phyloP scores from a whole-genome alignment of 2,113 vertebrate species.

The Crotalus tigris region DNA sequence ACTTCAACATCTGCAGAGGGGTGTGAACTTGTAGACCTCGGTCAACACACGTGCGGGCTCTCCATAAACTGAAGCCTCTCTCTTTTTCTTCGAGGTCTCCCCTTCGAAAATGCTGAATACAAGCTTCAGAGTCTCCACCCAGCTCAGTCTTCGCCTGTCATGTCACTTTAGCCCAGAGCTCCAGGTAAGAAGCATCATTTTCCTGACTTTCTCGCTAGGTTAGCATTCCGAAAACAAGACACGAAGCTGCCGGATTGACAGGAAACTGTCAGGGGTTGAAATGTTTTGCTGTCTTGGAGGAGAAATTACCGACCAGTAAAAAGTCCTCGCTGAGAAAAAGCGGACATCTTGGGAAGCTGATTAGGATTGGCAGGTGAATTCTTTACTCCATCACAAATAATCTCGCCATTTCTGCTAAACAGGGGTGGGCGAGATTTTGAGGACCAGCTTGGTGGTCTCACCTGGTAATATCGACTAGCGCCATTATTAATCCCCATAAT shows the following conservation, averaged over 20 bases:
- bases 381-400: slow-evolving; percentile 30
- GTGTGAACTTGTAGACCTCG: neutral
- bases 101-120: neutral
- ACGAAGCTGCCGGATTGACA: slow-evolving; percentile 52
- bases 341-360: neutral
- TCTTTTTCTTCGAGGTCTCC: slow-evolving; percentile 16
- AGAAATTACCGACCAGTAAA: slow-evolving; percentile 44
- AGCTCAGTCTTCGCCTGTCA: slow-evolving; percentile 31
- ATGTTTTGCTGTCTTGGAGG: slow-evolving; percentile 55
- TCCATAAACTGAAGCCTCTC: slow-evolving; percentile 14
- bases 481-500: neutral
- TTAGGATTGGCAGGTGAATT: slow-evolving; percentile 35
- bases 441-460: accelerated
- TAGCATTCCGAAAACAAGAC: slow-evolving; percentile 59
- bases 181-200: slow-evolving; percentile 33
- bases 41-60: neutral
- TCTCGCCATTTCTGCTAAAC: neutral
- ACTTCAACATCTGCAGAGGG: too few species aligned
- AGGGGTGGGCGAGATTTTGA: neutral
- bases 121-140: neutral
- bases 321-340: slow-evolving; percentile 27
- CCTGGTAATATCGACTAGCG: neutral
- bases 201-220: slow-evolving; percentile 44
- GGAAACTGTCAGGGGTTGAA: slow-evolving; percentile 60
- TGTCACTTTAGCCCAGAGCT: slow-evolving; percentile 56